A percentile compares a stretch with the other conserved stretches of the same genome.
Conservation (phyloP, 2,113 vertebrate genomes). For the Hemibagrus wyckioides region DNA sequence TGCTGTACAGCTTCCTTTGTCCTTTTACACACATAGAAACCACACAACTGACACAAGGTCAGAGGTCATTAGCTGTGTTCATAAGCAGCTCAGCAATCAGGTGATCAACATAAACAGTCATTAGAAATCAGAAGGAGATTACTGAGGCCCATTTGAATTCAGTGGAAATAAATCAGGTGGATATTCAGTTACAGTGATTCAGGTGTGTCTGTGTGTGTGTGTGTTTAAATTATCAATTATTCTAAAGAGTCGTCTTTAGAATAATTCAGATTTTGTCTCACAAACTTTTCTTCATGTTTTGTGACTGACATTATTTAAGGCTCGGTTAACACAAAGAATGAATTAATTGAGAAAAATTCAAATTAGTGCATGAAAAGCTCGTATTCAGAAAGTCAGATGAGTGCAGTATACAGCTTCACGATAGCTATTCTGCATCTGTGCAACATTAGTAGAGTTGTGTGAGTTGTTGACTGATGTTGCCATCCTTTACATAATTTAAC, state of each 20-base stretch:
- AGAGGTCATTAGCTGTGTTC: neutral
- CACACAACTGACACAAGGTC: neutral
- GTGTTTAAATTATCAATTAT: no score
- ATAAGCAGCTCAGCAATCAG: neutral
- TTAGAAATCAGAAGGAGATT: neutral
- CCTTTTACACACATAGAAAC: neutral
- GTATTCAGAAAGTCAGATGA: neutral
- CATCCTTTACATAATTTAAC: neutral
- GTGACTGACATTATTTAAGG: neutral
- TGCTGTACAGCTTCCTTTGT: constrained; percentile 13
- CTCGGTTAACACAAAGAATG: neutral
- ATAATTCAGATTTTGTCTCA: no score
- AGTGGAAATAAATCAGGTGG: no score
- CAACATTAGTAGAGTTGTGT: neutral
- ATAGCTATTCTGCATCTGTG: neutral
- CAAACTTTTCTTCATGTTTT: no score
- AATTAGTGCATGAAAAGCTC: no score
- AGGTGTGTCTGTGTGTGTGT: no score
- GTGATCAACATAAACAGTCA: no score
- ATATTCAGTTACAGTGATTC: no score
- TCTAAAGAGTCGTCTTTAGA: no score
- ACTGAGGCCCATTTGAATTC: no score
- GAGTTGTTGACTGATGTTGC: neutral
- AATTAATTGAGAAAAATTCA: neutral
- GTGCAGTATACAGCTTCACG: neutral